Evolutionary conservation across 1,140 invertebrate species (phyloP).

Genomic region (Vollenhovia emeryi): DNA sequence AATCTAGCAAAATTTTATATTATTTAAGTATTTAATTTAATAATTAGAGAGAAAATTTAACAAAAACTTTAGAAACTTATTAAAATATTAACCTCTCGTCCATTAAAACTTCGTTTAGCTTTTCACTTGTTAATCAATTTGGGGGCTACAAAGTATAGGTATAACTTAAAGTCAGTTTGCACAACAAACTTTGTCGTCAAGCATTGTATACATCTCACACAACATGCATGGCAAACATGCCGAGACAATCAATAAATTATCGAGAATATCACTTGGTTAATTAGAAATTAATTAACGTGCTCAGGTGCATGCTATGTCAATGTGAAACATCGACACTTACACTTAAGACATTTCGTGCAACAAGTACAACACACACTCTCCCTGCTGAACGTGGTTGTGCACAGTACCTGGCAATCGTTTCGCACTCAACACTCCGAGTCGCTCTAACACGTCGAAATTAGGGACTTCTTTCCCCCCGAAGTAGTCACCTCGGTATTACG

Average conservation of each 20-base stretch:
- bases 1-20: not conserved
- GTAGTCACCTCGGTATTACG: conserved; percentile 62
- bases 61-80: no score
- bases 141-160: not conserved
- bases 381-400: conserved; percentile 68
- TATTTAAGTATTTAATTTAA: not conserved
- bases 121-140: not conserved
- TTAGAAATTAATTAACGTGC: conserved; percentile 35
- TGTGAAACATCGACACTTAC: conserved; percentile 71
- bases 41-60: not conserved
- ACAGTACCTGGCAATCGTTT: conserved; percentile 78
- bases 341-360: conserved; percentile 81
- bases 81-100: not conserved
- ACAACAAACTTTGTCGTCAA: not conserved
- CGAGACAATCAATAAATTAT: not conserved
- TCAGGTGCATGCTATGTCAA: conserved; percentile 53
- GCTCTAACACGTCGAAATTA: not conserved
- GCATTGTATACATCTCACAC: not conserved
- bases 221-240: not conserved
- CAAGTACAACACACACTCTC: conserved; percentile 76
- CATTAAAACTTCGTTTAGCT: not conserved
- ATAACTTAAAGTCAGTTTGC: not conserved
- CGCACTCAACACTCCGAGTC: conserved; percentile 65
- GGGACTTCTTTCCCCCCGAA: conserved; percentile 14
- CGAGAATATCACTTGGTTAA: not conserved